phyloP scores from a whole-genome alignment of 2,888 invertebrate genomes.

The Acronicta alni region DNA sequence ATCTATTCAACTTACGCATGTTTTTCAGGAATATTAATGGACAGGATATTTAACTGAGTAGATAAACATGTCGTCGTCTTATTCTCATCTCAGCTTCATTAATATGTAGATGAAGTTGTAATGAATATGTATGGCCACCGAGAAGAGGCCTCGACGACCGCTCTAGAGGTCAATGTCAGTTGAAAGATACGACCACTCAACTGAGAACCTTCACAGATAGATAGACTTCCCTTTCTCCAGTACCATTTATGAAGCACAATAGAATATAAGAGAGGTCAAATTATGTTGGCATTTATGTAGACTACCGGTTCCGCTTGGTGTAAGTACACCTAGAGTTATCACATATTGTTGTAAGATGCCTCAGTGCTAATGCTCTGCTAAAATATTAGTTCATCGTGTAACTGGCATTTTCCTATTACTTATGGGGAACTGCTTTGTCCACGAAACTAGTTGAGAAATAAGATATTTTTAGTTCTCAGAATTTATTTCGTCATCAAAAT shows the following conservation, averaged over 20 bases:
- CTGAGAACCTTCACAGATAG: slow-evolving; percentile 62
- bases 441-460: slow-evolving; percentile 5
- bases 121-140: slow-evolving; percentile 78
- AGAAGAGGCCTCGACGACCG: slow-evolving; percentile 78
- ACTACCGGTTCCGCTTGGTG: slow-evolving; percentile 72
- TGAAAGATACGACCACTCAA: slow-evolving; percentile 68
- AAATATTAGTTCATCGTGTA: slow-evolving; percentile 39
- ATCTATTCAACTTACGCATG: slow-evolving; percentile 6
- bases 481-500: background rate
- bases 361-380: slow-evolving; percentile 56
- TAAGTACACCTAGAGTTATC: slow-evolving; percentile 61
- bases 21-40: slow-evolving; percentile 44
- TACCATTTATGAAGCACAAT: slow-evolving; percentile 55
- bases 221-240: slow-evolving; percentile 64
- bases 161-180: slow-evolving; percentile 84
- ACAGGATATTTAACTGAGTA: slow-evolving; percentile 46
- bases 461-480: slow-evolving; percentile 2
- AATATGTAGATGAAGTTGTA: slow-evolving; percentile 78
- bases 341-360: slow-evolving; percentile 54
- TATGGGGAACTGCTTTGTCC: slow-evolving; percentile 2
- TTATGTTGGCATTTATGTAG: slow-evolving; percentile 57
- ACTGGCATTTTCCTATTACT: slow-evolving; percentile 12
- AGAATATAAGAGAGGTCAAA: slow-evolving; percentile 63
- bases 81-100: slow-evolving; percentile 71
- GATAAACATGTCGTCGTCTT: slow-evolving; percentile 63